A percentile compares a stretch with the other conserved stretches of the same genome.
These are phyloP conservation scores for Hirtodrosophila histrioides DNA, from an alignment of 2,888 invertebrate genomes.

Conservation along the genomic window DNA sequence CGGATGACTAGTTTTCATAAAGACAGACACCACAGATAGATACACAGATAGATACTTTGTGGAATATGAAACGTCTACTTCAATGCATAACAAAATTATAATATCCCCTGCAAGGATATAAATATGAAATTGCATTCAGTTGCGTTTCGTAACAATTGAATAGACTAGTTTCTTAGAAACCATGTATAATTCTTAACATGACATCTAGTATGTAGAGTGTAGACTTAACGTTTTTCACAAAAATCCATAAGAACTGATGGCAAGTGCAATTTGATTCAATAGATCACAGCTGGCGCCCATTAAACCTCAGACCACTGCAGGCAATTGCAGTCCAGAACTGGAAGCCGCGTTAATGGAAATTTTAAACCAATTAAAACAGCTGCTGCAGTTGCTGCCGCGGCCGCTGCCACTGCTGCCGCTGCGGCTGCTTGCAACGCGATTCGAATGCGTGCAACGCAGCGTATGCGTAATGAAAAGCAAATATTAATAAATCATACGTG, in stretches of 20 bases:
- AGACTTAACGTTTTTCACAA: slow-evolving; percentile 5
- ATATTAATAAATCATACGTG: slow-evolving; percentile 78
- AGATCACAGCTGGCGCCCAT: slow-evolving; percentile 66
- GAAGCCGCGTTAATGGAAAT: slow-evolving; percentile 58
- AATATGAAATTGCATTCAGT: too few species aligned
- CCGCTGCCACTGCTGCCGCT: slow-evolving; percentile 6
- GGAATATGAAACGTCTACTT: too few species aligned
- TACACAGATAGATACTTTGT: too few species aligned
- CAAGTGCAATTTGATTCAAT: slow-evolving; percentile 41
- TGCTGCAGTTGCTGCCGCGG: slow-evolving; percentile 45
- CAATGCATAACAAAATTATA: too few species aligned
- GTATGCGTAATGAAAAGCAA: slow-evolving; percentile 78
- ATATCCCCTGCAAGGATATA: too few species aligned
- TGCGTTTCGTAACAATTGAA: too few species aligned
- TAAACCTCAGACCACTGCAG: slow-evolving; percentile 72
- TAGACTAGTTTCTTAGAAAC: too few species aligned
- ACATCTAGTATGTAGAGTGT: too few species aligned
- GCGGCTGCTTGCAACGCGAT: slow-evolving; percentile 1
- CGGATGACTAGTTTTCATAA: too few species aligned
- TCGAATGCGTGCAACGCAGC: slow-evolving; percentile 43
- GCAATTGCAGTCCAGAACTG: slow-evolving; percentile 56
- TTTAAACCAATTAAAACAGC: slow-evolving; percentile 77
- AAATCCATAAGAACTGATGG: slow-evolving; percentile 17
- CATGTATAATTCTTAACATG: too few species aligned
- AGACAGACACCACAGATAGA: too few species aligned